Evolutionary conservation across 2,888 invertebrate genomes (phyloP).

Genomic region (Sipha maydis): DNA sequence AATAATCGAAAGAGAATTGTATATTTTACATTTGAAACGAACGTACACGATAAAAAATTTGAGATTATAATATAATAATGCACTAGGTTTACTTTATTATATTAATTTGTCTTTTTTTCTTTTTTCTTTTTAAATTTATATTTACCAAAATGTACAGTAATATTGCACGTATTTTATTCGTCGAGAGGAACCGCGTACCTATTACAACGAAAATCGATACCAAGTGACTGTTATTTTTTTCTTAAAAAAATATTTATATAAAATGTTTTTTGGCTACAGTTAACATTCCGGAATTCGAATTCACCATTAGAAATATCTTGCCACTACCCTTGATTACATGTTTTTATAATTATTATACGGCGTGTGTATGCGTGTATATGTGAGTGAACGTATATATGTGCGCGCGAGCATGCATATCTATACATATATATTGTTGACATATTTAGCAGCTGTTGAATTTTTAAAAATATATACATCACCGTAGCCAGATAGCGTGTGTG

Average conservation of each 20-base stretch:
- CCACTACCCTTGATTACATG: conserved; percentile 13
- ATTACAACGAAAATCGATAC: not conserved
- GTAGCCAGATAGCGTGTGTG: conserved; percentile 28
- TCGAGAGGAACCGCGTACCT: not conserved
- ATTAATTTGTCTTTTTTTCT: not conserved
- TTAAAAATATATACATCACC: conserved; percentile 55
- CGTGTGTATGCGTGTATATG: not conserved
- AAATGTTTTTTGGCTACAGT: not conserved
- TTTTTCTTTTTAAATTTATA: not conserved
- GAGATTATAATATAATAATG: not conserved
- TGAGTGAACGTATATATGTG: not conserved
- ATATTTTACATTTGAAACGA: conserved; percentile 6
- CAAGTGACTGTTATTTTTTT: not conserved
- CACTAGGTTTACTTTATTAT: not conserved
- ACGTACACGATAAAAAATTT: conserved; percentile 26
- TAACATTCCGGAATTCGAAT: not conserved
- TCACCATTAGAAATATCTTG: conserved; percentile 5
- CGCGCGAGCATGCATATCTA: not conserved
- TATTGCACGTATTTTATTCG: not conserved
- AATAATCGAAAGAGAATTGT: conserved; percentile 50
- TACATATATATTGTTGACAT: conserved; percentile 51
- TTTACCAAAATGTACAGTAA: not conserved
- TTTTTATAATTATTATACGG: conserved; percentile 22
- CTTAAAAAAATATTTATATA: not conserved
- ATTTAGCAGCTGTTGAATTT: conserved; percentile 61